These are phyloP conservation scores for Petrocephalus schoutedeni DNA, from an alignment of 2,797 vertebrate genomes.

Conservation along the genomic window DNA sequence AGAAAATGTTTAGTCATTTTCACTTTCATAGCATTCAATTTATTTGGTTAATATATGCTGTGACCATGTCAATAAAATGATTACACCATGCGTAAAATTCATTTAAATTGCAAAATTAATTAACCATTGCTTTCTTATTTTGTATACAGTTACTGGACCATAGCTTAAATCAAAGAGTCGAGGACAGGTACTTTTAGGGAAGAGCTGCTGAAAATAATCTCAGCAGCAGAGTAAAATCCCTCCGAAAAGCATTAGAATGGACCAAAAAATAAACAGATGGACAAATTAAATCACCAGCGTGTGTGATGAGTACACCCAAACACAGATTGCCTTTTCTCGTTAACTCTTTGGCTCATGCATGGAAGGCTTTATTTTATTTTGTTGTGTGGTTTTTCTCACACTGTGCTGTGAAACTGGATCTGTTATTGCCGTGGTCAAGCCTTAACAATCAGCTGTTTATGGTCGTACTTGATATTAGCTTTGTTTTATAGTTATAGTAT, in stretches of 20 bases:
- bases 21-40: neutral
- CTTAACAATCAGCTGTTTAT: neutral
- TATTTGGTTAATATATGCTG: neutral
- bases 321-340: slow-evolving; percentile 14
- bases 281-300: slow-evolving; percentile 15
- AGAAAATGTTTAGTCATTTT: neutral
- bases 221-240: neutral
- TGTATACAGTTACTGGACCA: slow-evolving; percentile 4
- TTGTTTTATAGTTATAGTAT: neutral
- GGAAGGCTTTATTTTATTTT: slow-evolving; percentile 12
- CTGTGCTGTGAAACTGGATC: neutral
- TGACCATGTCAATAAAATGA: neutral
- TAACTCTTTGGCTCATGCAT: neutral
- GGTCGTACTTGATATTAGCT: neutral
- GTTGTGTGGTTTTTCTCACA: neutral
- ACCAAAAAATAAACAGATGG: slow-evolving; percentile 13
- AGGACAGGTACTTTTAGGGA: neutral
- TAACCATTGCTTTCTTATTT: neutral
- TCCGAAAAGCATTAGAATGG: neutral
- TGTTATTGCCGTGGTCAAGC: neutral
- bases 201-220: neutral
- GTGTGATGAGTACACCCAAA: slow-evolving; percentile 11
- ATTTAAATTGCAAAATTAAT: slow-evolving; percentile 14
- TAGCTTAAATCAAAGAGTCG: neutral
- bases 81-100: neutral